Evolutionary conservation across 2,113 vertebrate species (phyloP), one percentile per base, ranked within the genome.

Genomic region (Rhinoderma darwinii): DNA sequence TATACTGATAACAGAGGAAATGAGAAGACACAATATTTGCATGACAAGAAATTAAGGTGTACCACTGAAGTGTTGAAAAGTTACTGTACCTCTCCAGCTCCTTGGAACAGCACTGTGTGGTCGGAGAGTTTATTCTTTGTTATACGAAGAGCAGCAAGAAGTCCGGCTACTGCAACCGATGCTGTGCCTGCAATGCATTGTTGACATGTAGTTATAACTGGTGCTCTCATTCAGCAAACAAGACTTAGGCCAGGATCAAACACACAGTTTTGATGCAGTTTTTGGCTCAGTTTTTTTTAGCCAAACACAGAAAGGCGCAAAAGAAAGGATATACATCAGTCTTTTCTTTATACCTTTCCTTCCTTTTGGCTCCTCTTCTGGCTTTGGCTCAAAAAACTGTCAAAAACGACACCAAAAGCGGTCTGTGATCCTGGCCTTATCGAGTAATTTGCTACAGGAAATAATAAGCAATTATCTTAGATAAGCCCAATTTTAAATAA

Each of bases 91-190:
- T 99, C 98, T 79, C 98, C 98, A 89, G 98, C 98, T 88, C 98
- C 98, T 92, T 99, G 98, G 92, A 99, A 99, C 56, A 99, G 89
- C 11, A 99, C 89, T 27, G 93, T 99, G 68, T 99, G 98, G 91
- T 99, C 96, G 7, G 93, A 94, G 89, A 99, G 94, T 90, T 93
- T 98, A 93, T 93, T 98, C 91, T 95, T 95, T 90, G 98, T 99
- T 92, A 99, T 94, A 73, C 96, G 95, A 41, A 99, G 95, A 84
- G 97, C 96, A 41, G 96, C 96, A 76, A 99, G 93, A 54, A 99
- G 95, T 78, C 98, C 98, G 15, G 98, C 98, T 54, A 99, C 96
- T 4, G 98, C 97, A 43, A 99, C 97, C 35, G 98, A 96, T 22
- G 98, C 98, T 75, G 98, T 99, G 87, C 98, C 98, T 99, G 81